These are phyloP conservation scores for Delphinus delphis DNA, from an alignment of 2,113 vertebrate genomes.

Conservation along the genomic window DNA sequence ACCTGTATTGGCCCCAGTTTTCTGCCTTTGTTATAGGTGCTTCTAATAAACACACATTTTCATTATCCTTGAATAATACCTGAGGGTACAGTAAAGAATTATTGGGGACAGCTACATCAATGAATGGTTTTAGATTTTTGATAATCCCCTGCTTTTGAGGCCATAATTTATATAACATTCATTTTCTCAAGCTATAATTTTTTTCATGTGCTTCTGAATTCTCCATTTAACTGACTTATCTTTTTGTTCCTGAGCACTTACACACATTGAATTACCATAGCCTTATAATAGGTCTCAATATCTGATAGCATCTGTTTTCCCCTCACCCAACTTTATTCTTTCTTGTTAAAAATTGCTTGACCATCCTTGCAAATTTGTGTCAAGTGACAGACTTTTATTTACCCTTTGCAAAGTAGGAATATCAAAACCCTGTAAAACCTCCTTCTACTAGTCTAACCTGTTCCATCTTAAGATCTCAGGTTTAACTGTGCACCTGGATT, in stretches of 20 bases:
- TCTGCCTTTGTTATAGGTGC: not conserved
- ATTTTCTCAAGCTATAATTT: conserved; percentile 19
- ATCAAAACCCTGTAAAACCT: conserved; percentile 45
- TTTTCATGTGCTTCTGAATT: not conserved
- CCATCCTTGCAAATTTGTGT: conserved; percentile 30
- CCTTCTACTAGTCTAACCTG: conserved; percentile 53
- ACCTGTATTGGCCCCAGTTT: not conserved
- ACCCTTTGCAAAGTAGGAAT: conserved; percentile 38
- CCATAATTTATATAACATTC: not conserved
- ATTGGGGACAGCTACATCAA: not conserved
- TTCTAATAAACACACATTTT: conserved; percentile 10
- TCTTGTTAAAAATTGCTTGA: conserved; percentile 41
- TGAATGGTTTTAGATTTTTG: conserved; percentile 32
- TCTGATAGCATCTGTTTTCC: conserved; percentile 7
- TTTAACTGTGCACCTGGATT: conserved; percentile 62
- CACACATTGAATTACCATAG: not conserved
- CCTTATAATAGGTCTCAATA: not conserved
- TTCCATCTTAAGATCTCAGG: conserved; percentile 39
- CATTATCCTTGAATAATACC: not conserved
- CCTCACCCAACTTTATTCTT: not conserved
- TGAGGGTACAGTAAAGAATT: not conserved
- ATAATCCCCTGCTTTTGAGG: not conserved
- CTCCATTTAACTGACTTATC: not conserved
- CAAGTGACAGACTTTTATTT: conserved; percentile 35
- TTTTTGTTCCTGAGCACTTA: conserved; percentile 8